Conservation (phyloP, 2,888 invertebrate genomes). For the Achlya flavicornis region DNA sequence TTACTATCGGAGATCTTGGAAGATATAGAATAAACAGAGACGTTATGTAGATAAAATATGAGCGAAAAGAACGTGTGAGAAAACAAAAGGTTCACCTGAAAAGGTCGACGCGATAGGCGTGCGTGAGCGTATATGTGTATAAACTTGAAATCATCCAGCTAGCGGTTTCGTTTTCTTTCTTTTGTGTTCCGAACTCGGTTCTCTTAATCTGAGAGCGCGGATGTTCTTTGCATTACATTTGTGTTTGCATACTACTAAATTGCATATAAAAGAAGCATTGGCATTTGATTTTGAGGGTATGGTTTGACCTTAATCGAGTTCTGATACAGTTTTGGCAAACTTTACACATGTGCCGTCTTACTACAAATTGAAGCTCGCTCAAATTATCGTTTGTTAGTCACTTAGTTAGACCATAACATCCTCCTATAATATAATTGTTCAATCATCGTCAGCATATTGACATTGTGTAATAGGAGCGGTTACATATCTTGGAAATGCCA, state of each 20-base stretch:
- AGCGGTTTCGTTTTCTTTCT: slow-evolving; percentile 27
- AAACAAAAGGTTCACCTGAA: slow-evolving; percentile 15
- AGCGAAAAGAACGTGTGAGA: slow-evolving; percentile 22
- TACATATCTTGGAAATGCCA: not conserved
- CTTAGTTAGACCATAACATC: slow-evolving; percentile 2
- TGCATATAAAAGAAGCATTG: slow-evolving; percentile 27
- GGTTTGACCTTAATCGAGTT: not conserved
- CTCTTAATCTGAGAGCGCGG: not conserved
- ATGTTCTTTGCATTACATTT: not conserved
- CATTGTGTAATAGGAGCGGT: slow-evolving; percentile 32
- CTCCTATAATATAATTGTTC: slow-evolving; percentile 17
- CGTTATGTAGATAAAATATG: not conserved
- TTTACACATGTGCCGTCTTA: not conserved
- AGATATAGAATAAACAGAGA: slow-evolving; percentile 1
- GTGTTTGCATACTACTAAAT: slow-evolving; percentile 15
- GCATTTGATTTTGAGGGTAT: not conserved
- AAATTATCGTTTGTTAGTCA: not conserved
- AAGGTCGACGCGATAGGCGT: slow-evolving; percentile 27
- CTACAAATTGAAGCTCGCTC: no score
- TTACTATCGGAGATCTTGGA: not conserved
- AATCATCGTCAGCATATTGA: slow-evolving; percentile 15
- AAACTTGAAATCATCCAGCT: slow-evolving; percentile 18
- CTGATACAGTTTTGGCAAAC: not conserved
- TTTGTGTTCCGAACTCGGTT: slow-evolving; percentile 6
- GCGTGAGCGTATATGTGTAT: slow-evolving; percentile 14